phyloP scores from a whole-genome alignment of 2,113 vertebrate species.

The Cavia porcellus region DNA sequence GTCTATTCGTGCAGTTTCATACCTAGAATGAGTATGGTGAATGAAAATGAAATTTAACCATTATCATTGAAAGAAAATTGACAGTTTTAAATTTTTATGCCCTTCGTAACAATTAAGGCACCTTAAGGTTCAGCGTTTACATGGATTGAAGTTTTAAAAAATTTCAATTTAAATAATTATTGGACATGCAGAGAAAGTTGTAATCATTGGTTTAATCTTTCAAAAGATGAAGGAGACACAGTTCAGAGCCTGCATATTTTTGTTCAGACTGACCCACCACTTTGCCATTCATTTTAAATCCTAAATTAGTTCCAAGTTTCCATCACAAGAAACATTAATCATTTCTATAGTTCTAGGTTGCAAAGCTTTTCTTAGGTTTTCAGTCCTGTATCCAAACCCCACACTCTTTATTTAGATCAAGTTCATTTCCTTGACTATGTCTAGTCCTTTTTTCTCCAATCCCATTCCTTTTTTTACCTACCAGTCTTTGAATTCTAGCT shows the following conservation, averaged over 20 bases:
- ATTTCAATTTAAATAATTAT: background rate
- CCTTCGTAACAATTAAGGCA: background rate
- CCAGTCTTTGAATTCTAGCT: background rate
- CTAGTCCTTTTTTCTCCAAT: background rate
- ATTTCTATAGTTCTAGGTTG: background rate
- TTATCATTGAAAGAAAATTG: background rate
- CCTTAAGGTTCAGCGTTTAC: background rate
- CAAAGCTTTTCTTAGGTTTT: background rate
- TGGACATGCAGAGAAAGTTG: background rate
- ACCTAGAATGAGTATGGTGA: background rate
- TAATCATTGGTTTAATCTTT: constrained; percentile 34
- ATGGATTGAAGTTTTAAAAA: background rate
- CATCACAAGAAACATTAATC: background rate
- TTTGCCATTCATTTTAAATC: background rate
- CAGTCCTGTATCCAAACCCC: background rate
- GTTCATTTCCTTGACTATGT: background rate
- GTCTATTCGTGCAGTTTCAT: background rate
- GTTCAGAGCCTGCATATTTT: background rate
- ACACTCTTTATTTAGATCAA: background rate
- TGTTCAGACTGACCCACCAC: background rate
- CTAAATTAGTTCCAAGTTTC: background rate
- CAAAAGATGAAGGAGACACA: background rate
- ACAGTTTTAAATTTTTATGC: background rate
- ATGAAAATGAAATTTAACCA: background rate
- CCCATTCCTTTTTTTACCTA: background rate